These are phyloP conservation scores for Euglossa dilemma DNA, from an alignment of 1,140 invertebrate species.

Conservation along the genomic window DNA sequence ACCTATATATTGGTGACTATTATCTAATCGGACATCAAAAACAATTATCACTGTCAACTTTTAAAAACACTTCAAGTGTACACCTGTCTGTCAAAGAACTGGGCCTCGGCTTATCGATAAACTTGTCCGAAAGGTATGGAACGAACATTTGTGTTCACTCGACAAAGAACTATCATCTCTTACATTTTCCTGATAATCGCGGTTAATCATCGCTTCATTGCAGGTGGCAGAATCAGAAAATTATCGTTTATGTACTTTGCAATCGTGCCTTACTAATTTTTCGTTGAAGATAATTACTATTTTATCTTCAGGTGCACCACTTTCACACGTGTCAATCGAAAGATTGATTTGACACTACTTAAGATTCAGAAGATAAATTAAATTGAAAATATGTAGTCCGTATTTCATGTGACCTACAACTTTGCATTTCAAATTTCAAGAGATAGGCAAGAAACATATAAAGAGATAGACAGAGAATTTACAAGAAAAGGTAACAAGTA, in stretches of 20 bases:
- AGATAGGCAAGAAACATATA: no score
- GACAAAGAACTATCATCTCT: not conserved
- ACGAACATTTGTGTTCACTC: not conserved
- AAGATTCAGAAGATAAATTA: not conserved
- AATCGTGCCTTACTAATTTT: not conserved
- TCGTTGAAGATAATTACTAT: not conserved
- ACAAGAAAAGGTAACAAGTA: no score
- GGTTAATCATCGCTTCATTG: not conserved
- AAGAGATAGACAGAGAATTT: no score
- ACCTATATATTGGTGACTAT: slow-evolving; percentile 55
- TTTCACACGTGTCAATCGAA: not conserved
- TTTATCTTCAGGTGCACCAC: not conserved
- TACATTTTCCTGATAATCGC: not conserved
- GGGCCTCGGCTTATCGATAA: not conserved
- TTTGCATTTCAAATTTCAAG: no score
- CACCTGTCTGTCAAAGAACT: slow-evolving; percentile 16
- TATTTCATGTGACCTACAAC: no score
- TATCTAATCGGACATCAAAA: slow-evolving; percentile 64
- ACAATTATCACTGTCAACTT: not conserved
- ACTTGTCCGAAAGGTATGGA: not conserved
- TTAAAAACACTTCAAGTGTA: slow-evolving; percentile 46
- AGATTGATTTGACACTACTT: not conserved
- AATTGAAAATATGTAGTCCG: not conserved
- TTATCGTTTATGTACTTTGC: not conserved
- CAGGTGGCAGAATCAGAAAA: not conserved